A percentile compares a stretch with the other conserved stretches of the same genome.
Conservation (phyloP, 2,113 vertebrate species). For the Dromaius novaehollandiae region DNA sequence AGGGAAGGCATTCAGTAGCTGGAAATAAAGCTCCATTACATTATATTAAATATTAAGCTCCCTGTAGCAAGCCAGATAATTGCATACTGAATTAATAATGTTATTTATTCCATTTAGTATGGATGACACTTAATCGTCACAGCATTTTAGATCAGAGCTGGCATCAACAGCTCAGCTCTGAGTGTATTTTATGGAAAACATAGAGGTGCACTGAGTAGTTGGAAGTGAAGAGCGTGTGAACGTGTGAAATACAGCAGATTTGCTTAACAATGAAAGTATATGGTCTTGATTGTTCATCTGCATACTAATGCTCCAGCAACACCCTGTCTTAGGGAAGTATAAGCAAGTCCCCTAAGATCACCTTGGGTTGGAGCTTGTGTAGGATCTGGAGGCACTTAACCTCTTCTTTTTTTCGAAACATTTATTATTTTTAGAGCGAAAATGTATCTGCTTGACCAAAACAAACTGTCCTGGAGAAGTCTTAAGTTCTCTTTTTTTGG, state of each 20-base stretch:
- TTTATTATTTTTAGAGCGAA: not conserved
- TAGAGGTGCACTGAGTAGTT: not conserved
- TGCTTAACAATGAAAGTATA: constrained; percentile 32
- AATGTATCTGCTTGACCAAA: not conserved
- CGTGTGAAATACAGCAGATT: constrained; percentile 29
- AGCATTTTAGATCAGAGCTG: constrained; percentile 20
- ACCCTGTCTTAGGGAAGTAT: not conserved
- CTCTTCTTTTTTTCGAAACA: not conserved
- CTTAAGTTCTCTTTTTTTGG: not conserved
- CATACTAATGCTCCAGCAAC: not conserved
- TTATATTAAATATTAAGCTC: constrained; percentile 43
- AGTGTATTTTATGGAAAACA: not conserved
- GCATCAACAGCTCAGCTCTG: constrained; percentile 2
- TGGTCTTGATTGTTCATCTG: not conserved
- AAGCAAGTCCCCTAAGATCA: not conserved
- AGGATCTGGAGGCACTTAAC: not conserved
- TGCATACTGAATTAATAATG: constrained; percentile 51
- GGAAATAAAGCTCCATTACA: constrained; percentile 13
- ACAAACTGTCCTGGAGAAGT: not conserved
- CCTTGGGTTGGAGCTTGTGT: not conserved
- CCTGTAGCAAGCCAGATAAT: constrained; percentile 22
- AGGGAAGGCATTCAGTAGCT: constrained; percentile 44
- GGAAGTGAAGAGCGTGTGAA: constrained; percentile 14
- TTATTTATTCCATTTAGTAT: constrained; percentile 55
- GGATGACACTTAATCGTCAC: not conserved